phyloP scores from a whole-genome alignment of 1,140 invertebrate genomes.

The Kradibia gibbosae region DNA sequence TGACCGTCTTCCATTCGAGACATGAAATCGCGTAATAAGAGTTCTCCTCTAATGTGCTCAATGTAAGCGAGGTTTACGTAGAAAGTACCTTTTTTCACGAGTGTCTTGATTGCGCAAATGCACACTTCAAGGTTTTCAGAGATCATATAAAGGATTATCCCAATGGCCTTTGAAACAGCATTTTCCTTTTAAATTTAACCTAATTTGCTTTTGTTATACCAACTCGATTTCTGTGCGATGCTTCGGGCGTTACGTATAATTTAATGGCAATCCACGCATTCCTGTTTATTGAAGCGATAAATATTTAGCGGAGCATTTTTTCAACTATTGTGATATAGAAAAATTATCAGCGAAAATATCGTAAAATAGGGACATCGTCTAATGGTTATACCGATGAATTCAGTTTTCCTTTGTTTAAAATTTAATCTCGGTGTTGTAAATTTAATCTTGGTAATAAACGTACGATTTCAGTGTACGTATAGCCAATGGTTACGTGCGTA shows the following conservation, averaged over 20 bases:
- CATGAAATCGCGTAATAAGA: conserved; percentile 5
- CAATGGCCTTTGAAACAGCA: not conserved
- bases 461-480: too few species aligned
- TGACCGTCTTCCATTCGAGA: not conserved
- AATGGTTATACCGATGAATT: too few species aligned
- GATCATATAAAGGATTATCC: not conserved
- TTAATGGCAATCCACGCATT: not conserved
- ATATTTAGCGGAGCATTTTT: too few species aligned
- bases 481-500: too few species aligned
- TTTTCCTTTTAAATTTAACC: not conserved
- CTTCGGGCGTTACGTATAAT: not conserved
- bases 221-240: too few species aligned
- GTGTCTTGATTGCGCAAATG: not conserved
- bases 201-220: not conserved
- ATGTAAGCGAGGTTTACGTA: not conserved
- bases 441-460: too few species aligned
- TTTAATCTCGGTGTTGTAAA: too few species aligned
- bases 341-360: too few species aligned
- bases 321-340: too few species aligned
- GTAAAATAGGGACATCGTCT: too few species aligned
- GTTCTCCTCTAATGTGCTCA: conserved; percentile 3
- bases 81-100: conserved; percentile 9
- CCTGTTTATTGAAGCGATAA: not conserved
- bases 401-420: too few species aligned
- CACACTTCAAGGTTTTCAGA: not conserved